Base-by-base conservation (phyloP, 2,888 invertebrate genomes). In the Eilema depressum region DNA sequence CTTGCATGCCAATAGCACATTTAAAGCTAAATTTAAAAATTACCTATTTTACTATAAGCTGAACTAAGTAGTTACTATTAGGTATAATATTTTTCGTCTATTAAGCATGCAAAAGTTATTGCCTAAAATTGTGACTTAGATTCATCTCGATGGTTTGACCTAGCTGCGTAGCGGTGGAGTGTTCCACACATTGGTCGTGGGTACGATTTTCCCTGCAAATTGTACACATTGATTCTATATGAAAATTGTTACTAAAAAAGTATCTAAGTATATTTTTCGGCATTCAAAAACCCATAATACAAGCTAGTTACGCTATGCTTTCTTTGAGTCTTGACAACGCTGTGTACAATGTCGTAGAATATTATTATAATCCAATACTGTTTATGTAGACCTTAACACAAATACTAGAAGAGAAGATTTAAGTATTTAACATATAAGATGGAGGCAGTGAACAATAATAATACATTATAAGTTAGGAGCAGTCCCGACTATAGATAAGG, bases 401-500 rank as follows among this genome's bases (percentile, higher is more conserved):
- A n/a, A 62, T 14, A 30, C 1, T 37, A 14, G 3, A 11, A 2
- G n/a, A n/a, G n/a, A n/a, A n/a, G 23, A 62, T 63, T 37, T 63
- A 37, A 37, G 25, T 63, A 14, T 17, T 8, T 37, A 7, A 37
- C 25, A 25, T 33, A 7, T 33, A 7, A 33, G 30, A 25, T 25
- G 14, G 63, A 25, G 47, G 47, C 26, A 47, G 41, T 47, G 25
- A 47, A 41, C 41, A 26, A 53, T 59, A 65, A 61, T 67, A 80
- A 53, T 10, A 53, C 5, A n/a, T 63, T 61, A 69, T 23, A 47
- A 25, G 37, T 33, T 47, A 11, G 59, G n/a, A 59, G 8, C 61
- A 56, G 72, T 70, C 57, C 37, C 11, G 20, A 60, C 73, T 63
- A 75, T 67, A 68, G 72, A 78, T 72, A 76, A 65, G 62, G 37